phyloP scores from a whole-genome alignment of 35 echinoderm and acorn worm species.

The Apostichopus parvimensis region DNA sequence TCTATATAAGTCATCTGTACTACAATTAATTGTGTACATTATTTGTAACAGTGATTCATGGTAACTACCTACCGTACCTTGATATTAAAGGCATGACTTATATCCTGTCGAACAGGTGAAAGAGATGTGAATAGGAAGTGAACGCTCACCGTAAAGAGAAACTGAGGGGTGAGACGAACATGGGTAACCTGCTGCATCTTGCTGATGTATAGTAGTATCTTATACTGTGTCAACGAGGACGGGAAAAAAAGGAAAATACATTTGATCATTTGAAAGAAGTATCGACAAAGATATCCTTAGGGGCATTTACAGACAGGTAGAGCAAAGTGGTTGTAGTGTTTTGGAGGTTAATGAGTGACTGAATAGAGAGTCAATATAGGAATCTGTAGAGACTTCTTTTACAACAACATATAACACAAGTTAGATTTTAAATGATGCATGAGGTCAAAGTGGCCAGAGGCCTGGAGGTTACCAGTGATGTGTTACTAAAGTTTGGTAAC shows the following conservation, averaged over 20 bases:
- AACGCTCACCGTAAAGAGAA: constrained; percentile 89
- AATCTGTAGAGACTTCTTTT: no score
- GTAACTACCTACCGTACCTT: background rate
- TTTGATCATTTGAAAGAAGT: no score
- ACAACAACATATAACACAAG: no score
- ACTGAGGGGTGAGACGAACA: constrained; percentile 77
- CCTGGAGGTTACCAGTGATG: no score
- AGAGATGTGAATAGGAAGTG: background rate
- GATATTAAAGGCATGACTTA: background rate
- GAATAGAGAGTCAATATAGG: no score
- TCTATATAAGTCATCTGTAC: no score
- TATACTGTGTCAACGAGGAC: constrained; percentile 69
- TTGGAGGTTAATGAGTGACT: no score
- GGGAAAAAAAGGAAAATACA: background rate
- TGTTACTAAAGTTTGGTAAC: no score
- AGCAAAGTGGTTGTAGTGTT: background rate
- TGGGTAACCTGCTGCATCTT: constrained; percentile 92
- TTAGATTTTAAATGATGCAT: no score
- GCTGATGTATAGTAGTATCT: constrained; percentile 90
- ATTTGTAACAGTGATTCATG: background rate
- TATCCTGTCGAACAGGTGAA: background rate
- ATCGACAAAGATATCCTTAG: background rate
- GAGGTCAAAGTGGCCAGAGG: no score
- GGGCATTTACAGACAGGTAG: background rate
- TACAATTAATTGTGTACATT: no score